Evolutionary conservation across 2,888 invertebrate genomes (phyloP), one percentile per base, ranked within the genome.

Genomic region (Neoitamus cyanurus): DNA sequence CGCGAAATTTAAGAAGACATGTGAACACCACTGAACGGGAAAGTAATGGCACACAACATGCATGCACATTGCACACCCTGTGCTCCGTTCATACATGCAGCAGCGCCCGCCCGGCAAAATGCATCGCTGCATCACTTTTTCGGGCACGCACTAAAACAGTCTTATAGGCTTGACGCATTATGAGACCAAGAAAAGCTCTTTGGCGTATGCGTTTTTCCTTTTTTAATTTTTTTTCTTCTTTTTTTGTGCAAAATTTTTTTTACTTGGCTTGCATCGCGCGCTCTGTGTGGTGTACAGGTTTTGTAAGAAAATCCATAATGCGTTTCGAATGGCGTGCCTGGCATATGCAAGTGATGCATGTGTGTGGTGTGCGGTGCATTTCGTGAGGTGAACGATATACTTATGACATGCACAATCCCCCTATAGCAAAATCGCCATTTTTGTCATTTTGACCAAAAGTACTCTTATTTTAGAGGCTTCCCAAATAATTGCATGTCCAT

Each of bases 221-320:
- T 13, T 34, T 77, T 75, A 34, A 46, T 31, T 48, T 9, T 20
- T 68, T 37, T n/a, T 28, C 28, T 5, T 77, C 37, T 37, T 42
- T 15, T 42, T 20, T 37, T 77, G 15, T 77, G 20, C 15, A 30
- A 68, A 13, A 13, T 70, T 46, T 77, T 42, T 77, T 77, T 13
- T 15, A 28, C 34, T 31, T 37, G 20, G 31, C 48, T 58, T 31
- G 48, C 48, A 58, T 58, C 34, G 80, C 34, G 31, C 34, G 58
- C 48, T 48, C 73, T 25, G 48, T 80, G 58, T 80, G 34, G 34
- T 58, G 80, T 68, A 80, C 80, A 58, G 42, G 58, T 68, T 58
- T 48, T 80, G 34, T 48, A 80, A 80, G 80, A 80, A 80, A 80
- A 80, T 80, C 80, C 80, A 80, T 80, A 80, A 80, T 80, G 80